Base-by-base conservation (phyloP, 2,113 vertebrate species). In the Clarias magur region DNA sequence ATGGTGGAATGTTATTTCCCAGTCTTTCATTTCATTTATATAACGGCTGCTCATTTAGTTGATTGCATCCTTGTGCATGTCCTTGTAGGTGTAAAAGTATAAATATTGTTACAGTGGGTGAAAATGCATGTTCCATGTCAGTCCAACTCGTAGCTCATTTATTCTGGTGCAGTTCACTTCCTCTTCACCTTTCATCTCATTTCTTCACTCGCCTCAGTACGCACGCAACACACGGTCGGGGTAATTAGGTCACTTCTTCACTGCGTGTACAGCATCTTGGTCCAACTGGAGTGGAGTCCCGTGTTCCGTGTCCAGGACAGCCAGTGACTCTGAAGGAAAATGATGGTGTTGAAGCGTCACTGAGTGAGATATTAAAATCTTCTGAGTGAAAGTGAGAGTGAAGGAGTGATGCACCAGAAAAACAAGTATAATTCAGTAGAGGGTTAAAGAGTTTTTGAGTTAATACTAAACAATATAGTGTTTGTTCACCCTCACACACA, bases 191-290 rank as follows among this genome's bases (percentile, higher is more conserved):
- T 80, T 60, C 19, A 3, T 23, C 79, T 80, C 17, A 23, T 80
- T 80, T 80, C 27, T 60, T 17, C 54, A 80, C 17, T 59, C 17
- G 9, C 19, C 57, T 34, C 57, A 60, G n/a, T 34, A 12, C 57
- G 6, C 27, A 60, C 4, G 56, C 27, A 3, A 80, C 57, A 80
- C 19, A 23, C 9, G 23, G 27, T 60, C 1, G 8, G 25, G 3
- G 62, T 54, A 54, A 83, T 27, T 83, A 13, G 63, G 42, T 83
- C 82, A 83, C 25, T 56, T 83, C 25, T 56, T 83, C 25, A n/a
- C 42, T 83, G 25, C 42, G 68, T 53, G 62, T 67, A 15, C 25
- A 65, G 63, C 25, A 30, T 68, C 48, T 19, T 16, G 12, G 16
- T 54, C 54, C 8, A 68, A 11, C 63, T 42, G 2, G 34, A 56